Base-by-base conservation (phyloP, 2,888 invertebrate species). In the Ecliptopera silaceata region DNA sequence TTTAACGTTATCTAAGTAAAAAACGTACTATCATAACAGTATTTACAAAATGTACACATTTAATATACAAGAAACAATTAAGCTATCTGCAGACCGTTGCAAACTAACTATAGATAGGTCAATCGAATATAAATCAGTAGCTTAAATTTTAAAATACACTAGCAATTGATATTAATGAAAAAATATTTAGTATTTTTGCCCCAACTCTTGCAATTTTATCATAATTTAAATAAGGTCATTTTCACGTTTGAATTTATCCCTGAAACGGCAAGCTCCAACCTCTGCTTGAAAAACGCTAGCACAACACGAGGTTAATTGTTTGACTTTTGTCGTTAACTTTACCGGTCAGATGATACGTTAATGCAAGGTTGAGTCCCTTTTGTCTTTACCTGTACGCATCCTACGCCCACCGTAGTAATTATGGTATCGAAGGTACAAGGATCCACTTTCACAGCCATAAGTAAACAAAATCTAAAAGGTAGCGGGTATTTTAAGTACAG, bases 221-320 rank as follows among this genome's bases (percentile, higher is more conserved):
- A 41, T 51, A 42, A 58, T 57, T 57, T 60, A 31, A 56, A 56
- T 80, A 85, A 79, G 81, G 84, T 81, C 80, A 75, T 79, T 53
- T 54, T 75, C 78, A 79, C 79, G 80, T 77, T 82, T 82, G 80
- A 77, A 62, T 56, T 83, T 85, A 64, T 64, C 63, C 64, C 64
- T 63, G 59, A 64, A 56, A 39, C 38, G 53, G 57, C 61, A 63
- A 59, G 56, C 56, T 63, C 44, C 67, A 66, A 68, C 70, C 61
- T 65, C 66, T 68, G 70, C 75, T 75, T 74, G 68, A 80, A 80
- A 80, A 80, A 77, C 73, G 75, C 67, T 63, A 73, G 65, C 70
- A 64, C 72, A 76, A 74, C 72, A 70, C 68, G 74, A 77, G 82
- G 79, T 80, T 81, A 84, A 84, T 83, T 84, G 84, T 84, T 82